phyloP scores from a whole-genome alignment of 2,797 vertebrate species.

The Stomatorhinus walkeri region DNA sequence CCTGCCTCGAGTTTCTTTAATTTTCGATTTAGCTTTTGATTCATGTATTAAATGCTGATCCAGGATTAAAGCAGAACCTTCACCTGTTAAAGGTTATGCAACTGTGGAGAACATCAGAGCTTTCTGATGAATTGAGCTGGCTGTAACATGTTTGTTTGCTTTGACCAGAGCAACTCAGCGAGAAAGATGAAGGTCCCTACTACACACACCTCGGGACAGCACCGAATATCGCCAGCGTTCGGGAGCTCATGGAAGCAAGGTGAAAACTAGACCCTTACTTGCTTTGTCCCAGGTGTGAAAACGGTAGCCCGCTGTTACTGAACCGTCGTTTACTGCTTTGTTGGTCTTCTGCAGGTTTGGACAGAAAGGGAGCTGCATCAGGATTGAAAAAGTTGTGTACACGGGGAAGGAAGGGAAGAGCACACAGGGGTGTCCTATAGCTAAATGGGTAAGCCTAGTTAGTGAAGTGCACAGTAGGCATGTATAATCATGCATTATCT shows the following conservation, averaged over 20 bases:
- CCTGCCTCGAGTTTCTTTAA: not conserved
- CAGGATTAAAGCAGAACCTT: not conserved
- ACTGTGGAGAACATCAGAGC: not conserved
- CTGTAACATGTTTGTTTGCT: conserved; percentile 43
- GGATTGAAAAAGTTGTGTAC: conserved; percentile 92
- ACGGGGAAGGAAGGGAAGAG: conserved; percentile 99
- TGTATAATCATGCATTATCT: not conserved
- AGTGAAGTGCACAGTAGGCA: not conserved
- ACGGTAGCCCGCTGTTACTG: not conserved
- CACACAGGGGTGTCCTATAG: conserved; percentile 95
- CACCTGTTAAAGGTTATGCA: not conserved
- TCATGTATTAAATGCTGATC: not conserved
- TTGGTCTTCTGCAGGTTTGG: conserved; percentile 73
- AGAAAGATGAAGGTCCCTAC: conserved; percentile 98
- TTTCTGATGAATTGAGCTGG: not conserved
- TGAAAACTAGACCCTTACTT: conserved; percentile 44
- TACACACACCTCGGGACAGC: conserved; percentile 97
- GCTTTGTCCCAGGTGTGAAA: not conserved
- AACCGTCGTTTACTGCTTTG: not conserved
- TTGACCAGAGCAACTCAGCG: conserved; percentile 92
- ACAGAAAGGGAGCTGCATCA: conserved; percentile 80
- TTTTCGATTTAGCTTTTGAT: not conserved
- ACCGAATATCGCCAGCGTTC: conserved; percentile 83
- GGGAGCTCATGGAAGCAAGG: conserved; percentile 93
- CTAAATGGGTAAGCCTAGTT: conserved; percentile 86